A percentile compares a stretch with the other conserved stretches of the same genome.
These are phyloP conservation scores for Aphelenchoides fujianensis DNA, from an alignment of 1,140 invertebrate species.

Conservation along the genomic window DNA sequence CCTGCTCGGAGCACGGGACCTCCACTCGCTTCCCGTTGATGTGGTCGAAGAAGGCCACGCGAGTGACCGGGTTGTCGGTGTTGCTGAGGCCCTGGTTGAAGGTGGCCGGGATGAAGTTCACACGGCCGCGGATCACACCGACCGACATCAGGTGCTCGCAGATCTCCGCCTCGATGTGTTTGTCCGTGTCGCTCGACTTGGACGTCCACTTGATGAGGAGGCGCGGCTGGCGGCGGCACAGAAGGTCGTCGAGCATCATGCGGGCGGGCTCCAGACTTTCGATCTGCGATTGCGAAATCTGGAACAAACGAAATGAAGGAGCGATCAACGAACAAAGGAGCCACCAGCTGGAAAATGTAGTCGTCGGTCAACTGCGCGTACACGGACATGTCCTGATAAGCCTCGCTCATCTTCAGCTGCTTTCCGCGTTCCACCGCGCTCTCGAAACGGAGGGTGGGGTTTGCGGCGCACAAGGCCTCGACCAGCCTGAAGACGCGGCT, in stretches of 20 bases:
- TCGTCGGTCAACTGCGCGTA: constrained; percentile 14
- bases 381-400: constrained; percentile 5
- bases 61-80: not conserved
- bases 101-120: no score
- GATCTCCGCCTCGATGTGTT: no score
- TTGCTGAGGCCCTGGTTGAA: not conserved
- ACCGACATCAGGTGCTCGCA: no score
- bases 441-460: not conserved
- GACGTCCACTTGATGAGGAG: no score
- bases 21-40: not conserved
- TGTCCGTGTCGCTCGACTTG: no score
- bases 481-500: constrained; percentile 3
- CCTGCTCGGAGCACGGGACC: not conserved
- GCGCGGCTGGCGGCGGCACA: not conserved
- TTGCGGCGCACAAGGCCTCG: not conserved
- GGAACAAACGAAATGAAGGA: not conserved
- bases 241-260: not conserved
- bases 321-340: not conserved
- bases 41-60: not conserved
- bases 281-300: not conserved
- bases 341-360: not conserved
- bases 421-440: constrained; percentile 11
- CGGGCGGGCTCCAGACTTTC: constrained; percentile 4
- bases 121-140: no score
- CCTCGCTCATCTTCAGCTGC: not conserved